A percentile compares a stretch with the other conserved stretches of the same genome.
Evolutionary conservation across 2,797 vertebrate genomes (phyloP).

Genomic region (Todus mexicanus): DNA sequence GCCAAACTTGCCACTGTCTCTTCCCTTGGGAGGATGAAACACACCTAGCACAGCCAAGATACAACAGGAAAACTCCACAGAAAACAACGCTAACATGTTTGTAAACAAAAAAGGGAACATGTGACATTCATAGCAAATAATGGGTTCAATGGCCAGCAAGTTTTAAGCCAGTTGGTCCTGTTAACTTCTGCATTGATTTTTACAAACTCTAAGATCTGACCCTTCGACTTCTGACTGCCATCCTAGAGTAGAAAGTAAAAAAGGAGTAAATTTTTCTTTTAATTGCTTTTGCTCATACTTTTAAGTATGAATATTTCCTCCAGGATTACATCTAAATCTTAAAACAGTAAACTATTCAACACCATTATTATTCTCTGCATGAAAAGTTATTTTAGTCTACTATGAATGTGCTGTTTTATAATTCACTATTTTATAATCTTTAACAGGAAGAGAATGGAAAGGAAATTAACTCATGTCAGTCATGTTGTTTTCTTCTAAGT

Average conservation of each 20-base stretch:
- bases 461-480: background rate
- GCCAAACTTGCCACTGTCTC: background rate
- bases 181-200: background rate
- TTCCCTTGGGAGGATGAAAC: background rate
- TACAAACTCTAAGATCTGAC: background rate
- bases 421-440: conserved; percentile 3
- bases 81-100: background rate
- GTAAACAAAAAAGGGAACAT: background rate
- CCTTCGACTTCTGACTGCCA: background rate
- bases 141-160: background rate
- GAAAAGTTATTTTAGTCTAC: background rate
- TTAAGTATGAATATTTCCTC: background rate
- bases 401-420: background rate
- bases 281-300: background rate
- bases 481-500: background rate
- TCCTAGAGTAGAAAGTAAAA: background rate
- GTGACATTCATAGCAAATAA: background rate
- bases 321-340: background rate
- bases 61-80: background rate
- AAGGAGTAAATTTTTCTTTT: background rate
- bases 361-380: background rate
- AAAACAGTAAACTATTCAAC: background rate
- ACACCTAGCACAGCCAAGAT: rapidly evolving
- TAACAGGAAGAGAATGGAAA: background rate
- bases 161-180: background rate